Conservation (phyloP, 2,888 invertebrate species). For the Abrostola triplasia region DNA sequence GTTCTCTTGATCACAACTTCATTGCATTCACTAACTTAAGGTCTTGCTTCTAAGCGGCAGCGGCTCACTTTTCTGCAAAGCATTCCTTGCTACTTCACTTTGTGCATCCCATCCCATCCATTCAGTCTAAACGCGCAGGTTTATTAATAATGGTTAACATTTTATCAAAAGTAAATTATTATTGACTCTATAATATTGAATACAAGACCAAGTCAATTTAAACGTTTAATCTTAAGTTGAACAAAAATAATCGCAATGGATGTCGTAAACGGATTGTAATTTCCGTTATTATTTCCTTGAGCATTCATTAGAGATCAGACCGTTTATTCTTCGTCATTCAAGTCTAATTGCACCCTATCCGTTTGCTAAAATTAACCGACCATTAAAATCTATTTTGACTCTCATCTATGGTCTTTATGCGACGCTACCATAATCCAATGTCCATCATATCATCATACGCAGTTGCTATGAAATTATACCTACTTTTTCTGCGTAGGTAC, state of each 20-base stretch:
- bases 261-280: constrained; percentile 21
- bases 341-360: constrained; percentile 23
- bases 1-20: constrained; percentile 31
- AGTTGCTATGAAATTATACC: too few relatives aligned
- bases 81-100: constrained; percentile 36
- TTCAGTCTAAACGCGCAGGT: constrained; percentile 2
- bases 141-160: too few relatives aligned
- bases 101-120: constrained; percentile 19
- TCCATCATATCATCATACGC: background rate
- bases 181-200: too few relatives aligned
- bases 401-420: background rate
- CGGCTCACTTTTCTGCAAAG: constrained; percentile 34
- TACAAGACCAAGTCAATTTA: too few relatives aligned
- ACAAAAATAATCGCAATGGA: constrained; percentile 4
- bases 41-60: constrained; percentile 14
- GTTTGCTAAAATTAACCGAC: constrained; percentile 15
- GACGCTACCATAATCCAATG: background rate
- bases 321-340: constrained; percentile 25
- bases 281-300: constrained; percentile 27
- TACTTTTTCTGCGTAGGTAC: too few relatives aligned
- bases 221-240: background rate
- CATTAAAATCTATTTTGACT: background rate
- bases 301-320: constrained; percentile 24
- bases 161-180: too few relatives aligned
- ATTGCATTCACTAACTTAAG: constrained; percentile 44